Evolutionary conservation across 2,888 invertebrate genomes (phyloP), one percentile per base, ranked within the genome.

Genomic region (Carcina quercana): DNA sequence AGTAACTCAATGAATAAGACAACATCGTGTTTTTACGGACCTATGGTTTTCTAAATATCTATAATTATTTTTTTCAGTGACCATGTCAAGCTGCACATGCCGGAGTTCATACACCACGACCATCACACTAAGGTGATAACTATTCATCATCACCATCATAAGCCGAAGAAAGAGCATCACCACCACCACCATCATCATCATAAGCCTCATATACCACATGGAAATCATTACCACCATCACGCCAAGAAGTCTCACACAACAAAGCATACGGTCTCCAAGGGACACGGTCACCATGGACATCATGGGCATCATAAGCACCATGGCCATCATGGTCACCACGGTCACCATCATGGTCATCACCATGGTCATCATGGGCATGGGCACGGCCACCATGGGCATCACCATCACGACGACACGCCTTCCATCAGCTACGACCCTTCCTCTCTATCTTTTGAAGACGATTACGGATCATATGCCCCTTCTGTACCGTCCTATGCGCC

Each of bases 111-210:
- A 39, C 87, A 88, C 25, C 87, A 87, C 39, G 84, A 86, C 28
- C 75, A 84, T 38, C 88, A 88, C 49, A 88, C 87, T 5, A 87
- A 87, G 52, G 86, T 87, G 31, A 78, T 88, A 25, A 86, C 85
- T 8, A 76, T 88, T 27, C 87, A 87, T 44, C 83, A 86, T 36
- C 85, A 84, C 37, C 78, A 84, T 28, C 74, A 76, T 28, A 72
- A 78, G 36, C 79, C 86, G 28, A 79, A 84, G 51, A 76, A 83
- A 47, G 79, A 82, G 39, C 75, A 80, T 38, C 76, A 75, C 38
- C 71, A 74, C 29, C 79, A 80, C 25, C 75, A 59, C 40, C 71
- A 59, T 34, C 68, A 51, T 40, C 69, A 46, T 31, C 61, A 36
- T 37, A 64, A 51, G 49, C 68, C 71, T 1, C 59, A 62, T 2